A percentile compares a stretch with the other conserved stretches of the same genome.
Conservation (phyloP, 2,113 vertebrate species). For the Albula goreensis region DNA sequence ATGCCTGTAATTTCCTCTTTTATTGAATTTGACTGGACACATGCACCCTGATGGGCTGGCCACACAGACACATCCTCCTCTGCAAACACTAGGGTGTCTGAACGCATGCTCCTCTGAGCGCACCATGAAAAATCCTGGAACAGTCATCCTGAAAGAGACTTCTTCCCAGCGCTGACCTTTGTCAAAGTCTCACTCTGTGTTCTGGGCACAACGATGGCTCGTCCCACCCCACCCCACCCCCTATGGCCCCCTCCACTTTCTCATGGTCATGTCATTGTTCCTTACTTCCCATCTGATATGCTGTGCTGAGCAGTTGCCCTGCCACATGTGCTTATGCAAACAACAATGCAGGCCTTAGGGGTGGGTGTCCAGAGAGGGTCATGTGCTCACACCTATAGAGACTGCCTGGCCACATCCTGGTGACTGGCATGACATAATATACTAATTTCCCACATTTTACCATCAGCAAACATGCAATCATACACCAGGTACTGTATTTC, state of each 20-base stretch:
- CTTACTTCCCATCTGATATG: slow-evolving; percentile 8
- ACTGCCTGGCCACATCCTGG: neutral
- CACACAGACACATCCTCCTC: slow-evolving; percentile 21
- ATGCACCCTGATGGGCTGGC: slow-evolving; percentile 33
- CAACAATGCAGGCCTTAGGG: neutral
- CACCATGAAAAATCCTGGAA: neutral
- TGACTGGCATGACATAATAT: neutral
- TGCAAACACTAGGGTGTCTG: slow-evolving; percentile 15
- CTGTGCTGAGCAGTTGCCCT: neutral
- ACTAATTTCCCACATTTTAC: neutral
- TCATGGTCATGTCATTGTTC: slow-evolving; percentile 21
- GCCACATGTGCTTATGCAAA: neutral
- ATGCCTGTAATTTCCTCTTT: slow-evolving; percentile 74
- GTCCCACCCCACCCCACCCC: neutral
- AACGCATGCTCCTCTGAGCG: neutral
- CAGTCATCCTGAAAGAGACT: neutral
- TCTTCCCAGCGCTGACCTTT: neutral
- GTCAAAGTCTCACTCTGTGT: neutral
- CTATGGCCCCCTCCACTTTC: neutral
- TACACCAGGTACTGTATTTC: neutral
- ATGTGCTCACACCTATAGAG: neutral
- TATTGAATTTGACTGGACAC: slow-evolving; percentile 70
- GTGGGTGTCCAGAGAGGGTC: neutral
- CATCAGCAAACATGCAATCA: neutral
- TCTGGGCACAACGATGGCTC: neutral